Evolutionary conservation across 2,113 vertebrate species (phyloP).

Genomic region (Machaerirhynchus nigripectus): DNA sequence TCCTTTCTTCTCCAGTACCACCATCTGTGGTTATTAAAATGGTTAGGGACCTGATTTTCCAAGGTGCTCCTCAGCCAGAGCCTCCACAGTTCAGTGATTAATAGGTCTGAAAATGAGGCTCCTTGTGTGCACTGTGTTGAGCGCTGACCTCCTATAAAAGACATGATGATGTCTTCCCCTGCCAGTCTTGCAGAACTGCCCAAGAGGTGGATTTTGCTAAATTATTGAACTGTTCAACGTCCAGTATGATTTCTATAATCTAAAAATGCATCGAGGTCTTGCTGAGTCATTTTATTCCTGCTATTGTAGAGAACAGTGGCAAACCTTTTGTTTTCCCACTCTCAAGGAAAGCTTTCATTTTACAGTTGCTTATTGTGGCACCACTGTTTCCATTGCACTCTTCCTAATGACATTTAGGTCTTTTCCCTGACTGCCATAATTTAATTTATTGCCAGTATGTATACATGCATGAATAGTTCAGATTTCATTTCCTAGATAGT

Average conservation of each 20-base stretch:
- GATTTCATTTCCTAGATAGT: conserved; percentile 39
- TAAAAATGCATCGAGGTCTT: neutral
- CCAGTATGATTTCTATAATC: neutral
- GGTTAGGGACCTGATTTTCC: neutral
- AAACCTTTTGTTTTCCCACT: neutral
- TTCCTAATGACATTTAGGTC: conserved; percentile 10
- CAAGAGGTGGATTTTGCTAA: neutral
- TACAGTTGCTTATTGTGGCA: neutral
- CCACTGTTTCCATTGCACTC: neutral
- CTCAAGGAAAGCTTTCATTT: neutral
- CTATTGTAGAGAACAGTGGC: neutral
- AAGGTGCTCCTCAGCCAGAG: neutral
- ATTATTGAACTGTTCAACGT: neutral
- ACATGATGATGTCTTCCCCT: neutral
- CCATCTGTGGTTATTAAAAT: neutral
- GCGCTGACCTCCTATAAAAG: neutral
- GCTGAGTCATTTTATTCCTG: neutral
- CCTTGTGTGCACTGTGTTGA: neutral
- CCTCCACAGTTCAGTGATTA: neutral
- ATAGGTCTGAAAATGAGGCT: neutral
- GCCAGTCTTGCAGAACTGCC: neutral
- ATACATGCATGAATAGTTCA: conserved; percentile 33
- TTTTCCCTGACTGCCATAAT: neutral
- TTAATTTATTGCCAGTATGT: conserved; percentile 26
- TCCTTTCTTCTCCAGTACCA: neutral